Conservation (phyloP, 2,888 invertebrate genomes). For the Capitulum mitella region DNA sequence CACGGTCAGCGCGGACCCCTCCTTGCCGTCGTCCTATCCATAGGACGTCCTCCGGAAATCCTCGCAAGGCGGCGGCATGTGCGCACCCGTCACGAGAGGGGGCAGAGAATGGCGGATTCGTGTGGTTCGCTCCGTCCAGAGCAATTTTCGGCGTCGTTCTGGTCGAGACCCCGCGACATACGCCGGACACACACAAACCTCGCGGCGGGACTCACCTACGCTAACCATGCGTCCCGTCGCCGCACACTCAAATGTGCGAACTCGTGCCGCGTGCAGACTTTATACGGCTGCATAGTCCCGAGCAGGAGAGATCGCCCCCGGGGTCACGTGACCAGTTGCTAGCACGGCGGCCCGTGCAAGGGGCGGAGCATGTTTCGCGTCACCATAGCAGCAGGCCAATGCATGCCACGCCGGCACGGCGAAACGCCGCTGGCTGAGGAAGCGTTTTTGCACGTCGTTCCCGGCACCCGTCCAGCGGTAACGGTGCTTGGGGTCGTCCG, state of each 20-base stretch:
- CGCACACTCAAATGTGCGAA: background rate
- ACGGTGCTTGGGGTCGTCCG: background rate
- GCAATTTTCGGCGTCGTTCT: too few species aligned
- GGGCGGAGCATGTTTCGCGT: background rate
- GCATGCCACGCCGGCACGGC: background rate
- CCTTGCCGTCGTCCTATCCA: too few species aligned
- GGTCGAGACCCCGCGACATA: too few species aligned
- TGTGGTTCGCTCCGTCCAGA: too few species aligned
- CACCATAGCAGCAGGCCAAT: background rate
- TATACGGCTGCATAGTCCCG: background rate
- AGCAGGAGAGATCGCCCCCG: background rate
- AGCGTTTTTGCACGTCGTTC: background rate
- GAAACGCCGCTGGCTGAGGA: background rate
- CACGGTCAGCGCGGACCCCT: too few species aligned
- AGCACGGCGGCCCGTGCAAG: background rate
- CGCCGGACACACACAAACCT: background rate
- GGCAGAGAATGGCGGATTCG: too few species aligned
- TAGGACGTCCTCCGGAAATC: too few species aligned
- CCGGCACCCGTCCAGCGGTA: background rate
- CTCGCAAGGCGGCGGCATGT: too few species aligned
- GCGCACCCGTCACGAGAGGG: too few species aligned
- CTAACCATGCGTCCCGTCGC: background rate
- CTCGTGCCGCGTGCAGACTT: background rate
- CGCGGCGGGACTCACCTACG: background rate
- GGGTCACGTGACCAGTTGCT: background rate